Conservation (phyloP, 2,888 invertebrate species). For the Pristionchus exspectatus region DNA sequence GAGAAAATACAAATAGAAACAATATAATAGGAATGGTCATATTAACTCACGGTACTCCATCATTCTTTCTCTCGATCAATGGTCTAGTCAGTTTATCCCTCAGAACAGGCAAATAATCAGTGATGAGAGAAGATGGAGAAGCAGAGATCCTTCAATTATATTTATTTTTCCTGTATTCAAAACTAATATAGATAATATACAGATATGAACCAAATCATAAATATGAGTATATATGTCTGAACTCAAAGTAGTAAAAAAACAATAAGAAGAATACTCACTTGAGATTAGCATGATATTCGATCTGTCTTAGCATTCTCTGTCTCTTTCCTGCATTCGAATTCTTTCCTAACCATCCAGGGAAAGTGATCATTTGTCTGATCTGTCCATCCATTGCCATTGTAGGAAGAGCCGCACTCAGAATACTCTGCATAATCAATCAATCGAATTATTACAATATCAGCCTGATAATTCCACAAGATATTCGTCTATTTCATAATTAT, state of each 20-base stretch:
- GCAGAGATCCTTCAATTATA: constrained; percentile 69
- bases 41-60: constrained; percentile 63
- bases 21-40: background rate
- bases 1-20: background rate
- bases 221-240: background rate
- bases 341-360: constrained; percentile 96
- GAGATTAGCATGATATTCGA: constrained; percentile 90
- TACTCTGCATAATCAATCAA: constrained; percentile 82
- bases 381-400: constrained; percentile 90
- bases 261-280: constrained; percentile 82
- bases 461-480: background rate
- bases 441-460: too few relatives aligned
- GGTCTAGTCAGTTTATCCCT: constrained; percentile 88
- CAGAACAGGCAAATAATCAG: constrained; percentile 90
- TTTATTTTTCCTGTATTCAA: background rate
- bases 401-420: constrained; percentile 92
- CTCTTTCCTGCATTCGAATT: constrained; percentile 91
- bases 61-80: constrained; percentile 82
- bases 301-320: constrained; percentile 88
- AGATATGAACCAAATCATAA: background rate
- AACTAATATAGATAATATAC: background rate
- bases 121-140: constrained; percentile 68
- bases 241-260: background rate
- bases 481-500: background rate
- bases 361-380: constrained; percentile 83